Conservation (phyloP, 2,888 invertebrate species). For the Synergus itoensis region DNA sequence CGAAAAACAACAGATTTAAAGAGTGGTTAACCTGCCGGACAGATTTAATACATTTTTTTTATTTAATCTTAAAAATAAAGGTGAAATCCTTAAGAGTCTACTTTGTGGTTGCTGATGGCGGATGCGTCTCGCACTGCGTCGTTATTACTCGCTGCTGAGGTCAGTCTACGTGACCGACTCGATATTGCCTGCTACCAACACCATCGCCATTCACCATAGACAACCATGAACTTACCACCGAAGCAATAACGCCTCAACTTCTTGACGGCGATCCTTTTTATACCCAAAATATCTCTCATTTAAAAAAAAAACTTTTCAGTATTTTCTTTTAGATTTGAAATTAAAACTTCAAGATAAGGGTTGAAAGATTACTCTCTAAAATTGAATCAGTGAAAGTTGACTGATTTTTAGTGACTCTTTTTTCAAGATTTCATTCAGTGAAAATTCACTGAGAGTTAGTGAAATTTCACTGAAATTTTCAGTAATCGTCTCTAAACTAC, state of each 20-base stretch:
- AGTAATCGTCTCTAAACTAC: no score
- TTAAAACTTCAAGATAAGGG: not conserved
- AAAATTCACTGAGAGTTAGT: no score
- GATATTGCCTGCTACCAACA: conserved; percentile 73
- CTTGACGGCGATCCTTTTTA: conserved; percentile 29
- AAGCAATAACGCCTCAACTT: conserved; percentile 71
- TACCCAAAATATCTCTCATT: conserved; percentile 42
- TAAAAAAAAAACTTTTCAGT: conserved; percentile 2
- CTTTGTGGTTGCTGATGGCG: conserved; percentile 16
- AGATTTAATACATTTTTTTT: not conserved
- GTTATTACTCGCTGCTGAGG: conserved; percentile 76
- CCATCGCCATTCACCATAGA: conserved; percentile 60
- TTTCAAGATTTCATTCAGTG: no score
- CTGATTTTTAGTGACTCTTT: no score
- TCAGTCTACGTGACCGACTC: conserved; percentile 77
- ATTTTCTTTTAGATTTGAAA: not conserved
- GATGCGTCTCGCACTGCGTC: conserved; percentile 55
- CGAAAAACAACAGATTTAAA: no score
- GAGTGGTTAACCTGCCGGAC: no score
- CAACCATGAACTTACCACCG: conserved; percentile 66
- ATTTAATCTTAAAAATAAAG: not conserved
- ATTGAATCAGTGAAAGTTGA: no score
- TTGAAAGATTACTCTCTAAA: not conserved
- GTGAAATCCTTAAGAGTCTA: not conserved
- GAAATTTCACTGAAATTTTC: no score